Evolutionary conservation across 2,888 invertebrate genomes (phyloP).

Genomic region (Mimas tiliae): DNA sequence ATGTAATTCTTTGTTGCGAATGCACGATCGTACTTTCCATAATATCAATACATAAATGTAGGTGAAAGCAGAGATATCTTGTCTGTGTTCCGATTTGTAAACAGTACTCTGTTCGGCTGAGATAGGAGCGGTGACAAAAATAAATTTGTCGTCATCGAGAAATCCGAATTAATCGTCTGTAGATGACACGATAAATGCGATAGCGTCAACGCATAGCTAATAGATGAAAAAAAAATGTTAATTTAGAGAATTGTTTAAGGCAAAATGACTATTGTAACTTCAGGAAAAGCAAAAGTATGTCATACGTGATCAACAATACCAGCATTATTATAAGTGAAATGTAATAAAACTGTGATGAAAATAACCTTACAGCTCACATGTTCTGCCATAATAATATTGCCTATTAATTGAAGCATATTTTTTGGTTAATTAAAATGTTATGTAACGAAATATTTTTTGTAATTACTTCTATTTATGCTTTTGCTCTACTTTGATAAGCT

Average conservation of each 20-base stretch:
- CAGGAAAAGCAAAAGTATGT: neutral
- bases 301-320: no score
- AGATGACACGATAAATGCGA: constrained; percentile 11
- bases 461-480: neutral
- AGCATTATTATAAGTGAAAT: no score
- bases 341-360: no score
- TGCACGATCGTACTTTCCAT: constrained; percentile 57
- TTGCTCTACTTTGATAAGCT: neutral
- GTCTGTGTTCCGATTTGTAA: constrained; percentile 30
- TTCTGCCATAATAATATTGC: no score
- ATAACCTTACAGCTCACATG: no score
- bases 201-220: constrained; percentile 8
- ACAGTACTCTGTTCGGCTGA: constrained; percentile 11
- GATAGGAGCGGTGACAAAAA: constrained; percentile 34
- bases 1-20: constrained; percentile 57
- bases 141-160: constrained; percentile 35
- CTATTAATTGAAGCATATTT: no score
- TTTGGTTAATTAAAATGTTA: neutral
- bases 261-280: neutral
- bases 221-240: neutral
- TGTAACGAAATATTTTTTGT: no score
- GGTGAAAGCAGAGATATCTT: constrained; percentile 30
- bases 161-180: constrained; percentile 35
- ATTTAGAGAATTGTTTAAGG: neutral
- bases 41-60: constrained; percentile 44